Evolutionary conservation across 2,888 invertebrate species (phyloP), one percentile per base, ranked within the genome.

Genomic region (Globia sparganii): DNA sequence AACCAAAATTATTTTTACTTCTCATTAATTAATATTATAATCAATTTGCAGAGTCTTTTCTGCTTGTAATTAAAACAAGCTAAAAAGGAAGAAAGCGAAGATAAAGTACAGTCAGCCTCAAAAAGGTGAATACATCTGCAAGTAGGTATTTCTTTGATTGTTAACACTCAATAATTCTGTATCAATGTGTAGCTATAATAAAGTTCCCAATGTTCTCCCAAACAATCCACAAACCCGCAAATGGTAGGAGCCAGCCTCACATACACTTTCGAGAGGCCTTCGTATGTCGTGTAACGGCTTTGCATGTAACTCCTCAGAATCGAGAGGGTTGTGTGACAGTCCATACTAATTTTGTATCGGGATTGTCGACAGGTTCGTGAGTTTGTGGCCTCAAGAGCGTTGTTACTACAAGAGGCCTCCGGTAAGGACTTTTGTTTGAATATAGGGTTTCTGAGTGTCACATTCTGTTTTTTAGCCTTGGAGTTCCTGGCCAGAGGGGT

Each of bases 341-440:
- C 72, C 81, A 78, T 82, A 86, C 86, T 89, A 89, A 89, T 89
- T 85, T 80, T 85, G 85, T 84, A 80, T 86, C 72, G 75, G 75
- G 70, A 81, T 80, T 75, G 77, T 71, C 69, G 66, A 85, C 72
- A 79, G 80, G 81, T 84, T 80, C 84, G 65, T 6, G 80, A 80
- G 71, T 71, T 49, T 56, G 25, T 4, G 59, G 67, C 21, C 66
- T 66, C 28, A 25, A 85, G 75, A 37, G 49, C 56, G 68, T 77
- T 70, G 74, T 74, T 78, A 75, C 70, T 21, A 58, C 9, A 25
- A 81, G 82, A 58, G 85, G 62, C 15, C 43, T 65, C 25, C 58
- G 34, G 25, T 21, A 5, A 66, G 61, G 43, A 62, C 58, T 75
- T 68, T 68, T 37, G 62, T 69, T 74, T 53, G 53, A 40, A 59